phyloP scores from a whole-genome alignment of 2,113 vertebrate species.

The Xerus inauris region DNA sequence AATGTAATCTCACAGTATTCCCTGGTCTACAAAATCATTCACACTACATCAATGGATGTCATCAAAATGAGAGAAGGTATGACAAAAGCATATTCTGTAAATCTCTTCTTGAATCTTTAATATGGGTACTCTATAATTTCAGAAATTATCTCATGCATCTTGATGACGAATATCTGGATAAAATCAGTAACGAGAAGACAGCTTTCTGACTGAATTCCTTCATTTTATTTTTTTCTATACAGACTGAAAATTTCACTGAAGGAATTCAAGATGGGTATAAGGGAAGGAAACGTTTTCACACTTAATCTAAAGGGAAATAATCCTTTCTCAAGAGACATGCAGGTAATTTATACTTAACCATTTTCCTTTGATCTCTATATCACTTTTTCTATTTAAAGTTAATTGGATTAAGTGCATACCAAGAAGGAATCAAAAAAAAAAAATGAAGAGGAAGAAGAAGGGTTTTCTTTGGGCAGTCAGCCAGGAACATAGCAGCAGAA shows the following conservation, averaged over 20 bases:
- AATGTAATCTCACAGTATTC: background rate
- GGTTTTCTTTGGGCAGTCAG: constrained; percentile 63
- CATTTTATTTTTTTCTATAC: background rate
- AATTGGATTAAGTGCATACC: constrained; percentile 76
- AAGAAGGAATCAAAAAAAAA: constrained; percentile 59
- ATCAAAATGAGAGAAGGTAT: background rate
- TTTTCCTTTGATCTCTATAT: constrained; percentile 81
- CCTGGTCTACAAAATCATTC: background rate
- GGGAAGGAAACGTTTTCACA: background rate
- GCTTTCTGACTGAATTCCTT: background rate
- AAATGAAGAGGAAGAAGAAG: background rate
- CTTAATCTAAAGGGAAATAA: constrained; percentile 52
- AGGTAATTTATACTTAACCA: constrained; percentile 79
- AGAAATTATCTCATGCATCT: background rate
- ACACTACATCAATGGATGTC: background rate
- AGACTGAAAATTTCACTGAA: constrained; percentile 2
- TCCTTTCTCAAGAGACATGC: constrained; percentile 41
- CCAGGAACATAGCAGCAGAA: constrained; percentile 67
- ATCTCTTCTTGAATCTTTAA: background rate
- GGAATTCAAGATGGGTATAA: background rate
- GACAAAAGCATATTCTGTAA: background rate
- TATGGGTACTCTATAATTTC: background rate
- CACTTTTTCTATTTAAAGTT: constrained; percentile 75
- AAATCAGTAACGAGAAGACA: background rate
- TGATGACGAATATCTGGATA: background rate